Conservation (phyloP, 2,113 vertebrate species). For the Pheucticus melanocephalus region DNA sequence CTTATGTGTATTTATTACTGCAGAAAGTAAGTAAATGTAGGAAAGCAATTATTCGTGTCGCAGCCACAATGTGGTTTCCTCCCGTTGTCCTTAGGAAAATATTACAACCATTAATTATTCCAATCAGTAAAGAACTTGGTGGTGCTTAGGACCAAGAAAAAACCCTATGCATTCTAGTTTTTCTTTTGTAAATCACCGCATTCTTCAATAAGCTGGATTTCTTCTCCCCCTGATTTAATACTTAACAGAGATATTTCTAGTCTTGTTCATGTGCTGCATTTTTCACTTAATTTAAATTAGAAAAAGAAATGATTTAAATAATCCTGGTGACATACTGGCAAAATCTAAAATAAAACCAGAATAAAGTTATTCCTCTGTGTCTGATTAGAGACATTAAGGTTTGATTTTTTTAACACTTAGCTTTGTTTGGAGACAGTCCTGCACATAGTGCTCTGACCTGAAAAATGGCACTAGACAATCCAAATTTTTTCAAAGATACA, state of each 20-base stretch:
- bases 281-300: background rate
- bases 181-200: background rate
- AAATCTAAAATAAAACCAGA: background rate
- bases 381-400: background rate
- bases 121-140: background rate
- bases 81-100: background rate
- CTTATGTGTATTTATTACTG: background rate
- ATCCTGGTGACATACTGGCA: background rate
- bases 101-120: background rate
- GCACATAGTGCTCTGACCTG: background rate
- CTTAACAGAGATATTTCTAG: background rate
- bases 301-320: background rate
- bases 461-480: background rate
- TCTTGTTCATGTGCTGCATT: background rate
- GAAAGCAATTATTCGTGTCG: background rate
- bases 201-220: background rate
- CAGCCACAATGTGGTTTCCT: background rate
- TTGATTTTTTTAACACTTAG: background rate
- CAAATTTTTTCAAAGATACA: background rate
- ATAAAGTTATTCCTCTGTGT: background rate
- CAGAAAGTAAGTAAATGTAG: slow-evolving; percentile 32
- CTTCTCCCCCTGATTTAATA: background rate
- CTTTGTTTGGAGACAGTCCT: background rate
- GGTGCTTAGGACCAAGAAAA: background rate
- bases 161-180: background rate